phyloP scores from a whole-genome alignment of 64 coral and sea anemone genomes.

The Stylophora pistillata region DNA sequence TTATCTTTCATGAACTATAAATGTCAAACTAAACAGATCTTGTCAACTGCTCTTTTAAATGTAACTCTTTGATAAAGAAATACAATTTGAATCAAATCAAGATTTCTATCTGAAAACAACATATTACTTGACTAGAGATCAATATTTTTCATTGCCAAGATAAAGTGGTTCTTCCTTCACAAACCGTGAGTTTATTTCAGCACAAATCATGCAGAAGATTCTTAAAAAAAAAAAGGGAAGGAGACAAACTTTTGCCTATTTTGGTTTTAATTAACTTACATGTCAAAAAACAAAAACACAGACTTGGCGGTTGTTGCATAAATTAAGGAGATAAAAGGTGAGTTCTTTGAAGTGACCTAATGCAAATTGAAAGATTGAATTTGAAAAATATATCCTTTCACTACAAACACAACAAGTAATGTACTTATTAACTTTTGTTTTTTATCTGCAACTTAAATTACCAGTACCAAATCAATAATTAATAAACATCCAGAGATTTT shows the following conservation, averaged over 20 bases:
- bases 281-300: not conserved
- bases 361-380: conserved; percentile 24
- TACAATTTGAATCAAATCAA: not conserved
- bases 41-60: not conserved
- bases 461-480: conserved; percentile 16
- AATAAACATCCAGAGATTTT: not conserved
- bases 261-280: not conserved
- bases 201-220: not conserved
- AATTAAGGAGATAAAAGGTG: not conserved
- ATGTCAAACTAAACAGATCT: not conserved
- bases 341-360: not conserved
- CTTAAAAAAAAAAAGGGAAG: not conserved
- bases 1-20: not conserved
- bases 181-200: not conserved
- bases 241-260: not conserved
- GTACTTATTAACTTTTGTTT: not conserved
- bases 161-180: conserved; percentile 1
- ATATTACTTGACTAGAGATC: not conserved
- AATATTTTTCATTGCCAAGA: not conserved
- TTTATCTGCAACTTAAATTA: conserved; percentile 4
- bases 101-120: not conserved
- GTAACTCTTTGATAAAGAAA: not conserved
- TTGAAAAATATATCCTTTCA: not conserved
- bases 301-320: not conserved
- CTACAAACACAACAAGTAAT: not conserved